phyloP scores from a whole-genome alignment of 2,797 vertebrate genomes.

The Halcyon chelicuti region DNA sequence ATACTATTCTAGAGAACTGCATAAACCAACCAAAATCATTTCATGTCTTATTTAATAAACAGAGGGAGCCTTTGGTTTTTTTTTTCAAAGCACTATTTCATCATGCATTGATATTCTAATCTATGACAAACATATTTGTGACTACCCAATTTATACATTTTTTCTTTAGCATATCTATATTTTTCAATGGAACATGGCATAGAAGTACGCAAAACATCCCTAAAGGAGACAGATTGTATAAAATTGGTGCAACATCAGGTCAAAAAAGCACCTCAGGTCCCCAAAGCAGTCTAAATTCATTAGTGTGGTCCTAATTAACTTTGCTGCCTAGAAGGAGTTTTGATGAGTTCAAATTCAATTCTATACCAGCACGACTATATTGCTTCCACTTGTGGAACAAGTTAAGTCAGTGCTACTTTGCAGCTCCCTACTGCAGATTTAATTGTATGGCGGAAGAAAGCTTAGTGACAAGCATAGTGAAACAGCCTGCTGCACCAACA shows the following conservation, averaged over 20 bases:
- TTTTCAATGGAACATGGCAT: neutral
- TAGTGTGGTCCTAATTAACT: neutral
- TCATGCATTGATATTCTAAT: neutral
- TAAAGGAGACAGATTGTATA: neutral
- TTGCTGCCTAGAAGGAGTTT: neutral
- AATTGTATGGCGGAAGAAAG: neutral
- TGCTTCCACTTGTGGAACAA: neutral
- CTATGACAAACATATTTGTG: neutral
- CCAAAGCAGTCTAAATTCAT: neutral
- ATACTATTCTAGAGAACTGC: neutral
- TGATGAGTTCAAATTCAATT: neutral
- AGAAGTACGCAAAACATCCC: neutral
- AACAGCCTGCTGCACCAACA: neutral
- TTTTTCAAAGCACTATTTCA: neutral
- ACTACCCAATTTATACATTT: neutral
- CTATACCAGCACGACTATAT: neutral
- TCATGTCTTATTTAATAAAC: neutral
- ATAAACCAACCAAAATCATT: neutral
- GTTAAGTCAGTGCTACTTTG: neutral
- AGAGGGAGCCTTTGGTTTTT: neutral
- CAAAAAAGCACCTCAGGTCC: neutral
- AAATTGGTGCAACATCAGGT: neutral
- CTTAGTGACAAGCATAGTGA: neutral
- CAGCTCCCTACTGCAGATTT: neutral
- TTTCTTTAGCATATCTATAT: neutral